Conservation (phyloP, 2,888 invertebrate genomes). For the Meteorus cinctellus region DNA sequence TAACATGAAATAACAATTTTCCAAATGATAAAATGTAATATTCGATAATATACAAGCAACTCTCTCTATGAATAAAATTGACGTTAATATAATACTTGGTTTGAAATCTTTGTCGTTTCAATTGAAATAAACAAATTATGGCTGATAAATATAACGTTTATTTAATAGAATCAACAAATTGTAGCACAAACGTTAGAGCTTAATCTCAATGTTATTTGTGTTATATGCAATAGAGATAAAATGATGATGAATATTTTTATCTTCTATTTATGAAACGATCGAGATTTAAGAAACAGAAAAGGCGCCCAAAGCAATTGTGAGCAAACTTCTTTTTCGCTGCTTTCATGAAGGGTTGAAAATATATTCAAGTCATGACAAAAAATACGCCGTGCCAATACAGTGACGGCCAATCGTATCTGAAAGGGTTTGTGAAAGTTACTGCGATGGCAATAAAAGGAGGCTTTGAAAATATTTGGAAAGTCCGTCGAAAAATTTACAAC, state of each 20-base stretch:
- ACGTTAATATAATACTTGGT: no score
- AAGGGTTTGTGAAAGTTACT: slow-evolving; percentile 61
- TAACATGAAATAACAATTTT: neutral
- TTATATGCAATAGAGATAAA: neutral
- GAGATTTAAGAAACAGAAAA: neutral
- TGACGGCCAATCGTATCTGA: slow-evolving; percentile 11
- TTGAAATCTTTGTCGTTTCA: neutral
- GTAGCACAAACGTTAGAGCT: neutral
- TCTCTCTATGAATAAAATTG: neutral
- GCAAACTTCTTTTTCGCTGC: neutral
- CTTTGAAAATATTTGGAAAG: slow-evolving; percentile 64
- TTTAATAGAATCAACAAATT: neutral
- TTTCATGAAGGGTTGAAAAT: neutral
- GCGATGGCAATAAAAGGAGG: slow-evolving; percentile 51
- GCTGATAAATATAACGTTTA: neutral
- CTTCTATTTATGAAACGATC: neutral
- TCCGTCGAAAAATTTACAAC: slow-evolving; percentile 54
- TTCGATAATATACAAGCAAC: neutral
- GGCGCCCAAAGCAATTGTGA: neutral
- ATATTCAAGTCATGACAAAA: neutral
- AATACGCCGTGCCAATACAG: neutral
- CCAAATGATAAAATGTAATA: neutral
- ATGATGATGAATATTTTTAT: neutral
- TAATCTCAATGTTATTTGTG: neutral
- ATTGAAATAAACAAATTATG: neutral